Evolutionary conservation across 2,113 vertebrate genomes (phyloP).

Genomic region (Heliornis fulica): DNA sequence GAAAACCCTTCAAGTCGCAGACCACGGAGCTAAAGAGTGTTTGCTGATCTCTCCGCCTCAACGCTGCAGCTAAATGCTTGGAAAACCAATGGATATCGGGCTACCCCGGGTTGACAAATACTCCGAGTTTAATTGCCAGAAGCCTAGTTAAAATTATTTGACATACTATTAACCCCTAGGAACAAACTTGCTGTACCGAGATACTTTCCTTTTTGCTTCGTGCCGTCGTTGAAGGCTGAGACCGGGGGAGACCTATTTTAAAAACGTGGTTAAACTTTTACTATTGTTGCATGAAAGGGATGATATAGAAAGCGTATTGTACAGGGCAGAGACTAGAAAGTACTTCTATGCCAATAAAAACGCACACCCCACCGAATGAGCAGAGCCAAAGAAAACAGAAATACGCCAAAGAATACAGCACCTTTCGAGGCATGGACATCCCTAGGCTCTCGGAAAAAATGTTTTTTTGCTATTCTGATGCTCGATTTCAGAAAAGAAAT

Average conservation of each 20-base stretch:
- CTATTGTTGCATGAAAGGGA: conserved; percentile 54
- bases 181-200: not conserved
- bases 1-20: conserved; percentile 5
- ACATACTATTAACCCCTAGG: conserved; percentile 53
- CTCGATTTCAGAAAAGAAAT: conserved; percentile 46
- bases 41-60: not conserved
- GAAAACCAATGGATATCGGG: conserved; percentile 44
- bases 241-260: conserved; percentile 19
- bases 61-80: not conserved
- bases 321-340: conserved; percentile 42
- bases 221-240: not conserved
- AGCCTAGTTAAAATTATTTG: conserved; percentile 61
- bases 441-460: not conserved
- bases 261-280: conserved; percentile 51
- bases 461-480: conserved; percentile 20
- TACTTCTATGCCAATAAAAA: conserved; percentile 52
- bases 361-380: conserved; percentile 40
- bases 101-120: conserved; percentile 22
- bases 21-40: not conserved
- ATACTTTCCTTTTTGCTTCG: conserved; percentile 6
- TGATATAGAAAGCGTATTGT: conserved; percentile 58
- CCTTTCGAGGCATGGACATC: conserved; percentile 39
- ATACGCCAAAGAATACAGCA: conserved; percentile 42
- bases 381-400: conserved; percentile 45
- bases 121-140: conserved; percentile 24